phyloP scores from a whole-genome alignment of 2,888 invertebrate species.

The Drosophila glabriapex region DNA sequence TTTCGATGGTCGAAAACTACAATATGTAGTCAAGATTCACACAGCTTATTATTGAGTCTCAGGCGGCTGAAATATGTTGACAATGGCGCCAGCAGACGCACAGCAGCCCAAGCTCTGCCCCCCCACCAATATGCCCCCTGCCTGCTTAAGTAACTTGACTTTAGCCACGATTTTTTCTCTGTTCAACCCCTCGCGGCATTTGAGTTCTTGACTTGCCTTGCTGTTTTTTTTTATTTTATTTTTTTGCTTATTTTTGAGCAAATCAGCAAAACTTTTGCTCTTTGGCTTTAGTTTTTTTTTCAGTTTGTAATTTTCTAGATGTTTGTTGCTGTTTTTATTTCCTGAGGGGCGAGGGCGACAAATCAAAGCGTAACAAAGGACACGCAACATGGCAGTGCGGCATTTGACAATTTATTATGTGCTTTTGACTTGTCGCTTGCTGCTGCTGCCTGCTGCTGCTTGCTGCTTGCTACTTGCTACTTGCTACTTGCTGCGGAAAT shows the following conservation, averaged over 20 bases:
- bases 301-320: constrained; percentile 1
- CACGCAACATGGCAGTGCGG: constrained; percentile 60
- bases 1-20: constrained; percentile 34
- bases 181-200: constrained; percentile 75
- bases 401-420: constrained; percentile 75
- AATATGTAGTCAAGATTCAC: constrained; percentile 53
- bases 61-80: constrained; percentile 76
- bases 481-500: constrained; percentile 70
- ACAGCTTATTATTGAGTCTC: constrained; percentile 76
- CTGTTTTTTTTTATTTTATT: constrained; percentile 1
- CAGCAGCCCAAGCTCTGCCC: constrained; percentile 13
- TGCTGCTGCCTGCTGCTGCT: not conserved
- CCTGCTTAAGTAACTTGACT: constrained; percentile 19
- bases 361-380: constrained; percentile 75
- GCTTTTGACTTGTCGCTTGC: constrained; percentile 54
- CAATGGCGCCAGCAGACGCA: constrained; percentile 68
- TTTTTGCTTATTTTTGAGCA: constrained; percentile 51
- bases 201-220: constrained; percentile 72
- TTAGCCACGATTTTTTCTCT: constrained; percentile 15
- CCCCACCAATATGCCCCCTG: constrained; percentile 2
- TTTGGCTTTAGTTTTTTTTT: constrained; percentile 45
- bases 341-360: constrained; percentile 56
- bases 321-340: constrained; percentile 35
- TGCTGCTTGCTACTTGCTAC: not conserved
- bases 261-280: constrained; percentile 70